Evolutionary conservation across 2,113 vertebrate species (phyloP), one percentile per base, ranked within the genome.

Genomic region (Ramphastos sulfuratus): DNA sequence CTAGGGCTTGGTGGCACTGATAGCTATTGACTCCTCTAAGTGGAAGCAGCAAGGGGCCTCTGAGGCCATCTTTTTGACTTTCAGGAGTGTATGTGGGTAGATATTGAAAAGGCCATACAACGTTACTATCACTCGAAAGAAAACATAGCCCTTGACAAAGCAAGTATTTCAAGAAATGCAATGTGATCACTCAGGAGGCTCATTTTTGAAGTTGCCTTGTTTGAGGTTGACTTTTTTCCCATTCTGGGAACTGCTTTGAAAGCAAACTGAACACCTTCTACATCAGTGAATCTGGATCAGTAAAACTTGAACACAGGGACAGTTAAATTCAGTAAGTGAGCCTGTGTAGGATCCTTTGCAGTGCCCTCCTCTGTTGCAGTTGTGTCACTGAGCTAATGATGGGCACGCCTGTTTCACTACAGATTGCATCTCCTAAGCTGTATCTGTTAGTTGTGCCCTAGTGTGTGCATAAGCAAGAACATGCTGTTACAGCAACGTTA

Each of bases 401-500:
- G 2, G 15, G 65, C 11, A 20, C 0, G 2, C 6, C 33, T 11
- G 6, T 50, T 52, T 46, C 12, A 24, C 35, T 50, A 30, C 28
- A 71, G 58, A 67, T 71, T 83, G 60, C 6, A 2, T 33, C 35
- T 21, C 39, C 24, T 28, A n/a, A 30, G 17, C 2, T 25, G 1
- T 23, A 35, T 21, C 33, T 63, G 50, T 59, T 37, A 85, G 56
- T 5, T 58, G 21, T 28, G n/a, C 66, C 65, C 82, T 60, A 91
- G 82, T 76, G 89, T 3, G 10, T 5, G 63, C 28, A 58, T 28
- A 93, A 93, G 69, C 50, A 59, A 59, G 14, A 71, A 80, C 74
- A 91, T 48, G 95, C 73, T 78, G 59, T 33, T 79, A 81, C 18
- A 86, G 67, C 54, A 91, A 94, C 97, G 96, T 99, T 99, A 99